Base-by-base conservation (phyloP, 2,888 invertebrate species). In the Drosophila diplacantha region DNA sequence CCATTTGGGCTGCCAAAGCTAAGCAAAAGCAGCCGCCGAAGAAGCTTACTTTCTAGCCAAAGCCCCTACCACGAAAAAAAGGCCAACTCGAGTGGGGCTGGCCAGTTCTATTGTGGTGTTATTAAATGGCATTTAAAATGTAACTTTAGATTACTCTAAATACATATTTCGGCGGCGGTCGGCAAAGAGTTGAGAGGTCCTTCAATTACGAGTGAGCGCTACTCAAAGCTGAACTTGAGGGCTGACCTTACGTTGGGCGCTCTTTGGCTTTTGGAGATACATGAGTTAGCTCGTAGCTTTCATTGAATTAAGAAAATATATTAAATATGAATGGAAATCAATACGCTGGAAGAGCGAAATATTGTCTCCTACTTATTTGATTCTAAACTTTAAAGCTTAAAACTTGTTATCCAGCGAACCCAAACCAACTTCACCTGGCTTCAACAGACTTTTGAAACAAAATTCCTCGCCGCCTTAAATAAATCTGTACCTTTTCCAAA, bases 61-160 rank as follows among this genome's bases (percentile, higher is more conserved):
- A 26, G 16, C 20, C 14, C 29, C 31, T 9, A 8, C 22, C 26
- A 3, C n/a, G 8, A 14, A 14, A 29, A 35, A 43, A 26, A 32
- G 39, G 57, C n/a, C 37, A 50, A 16, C 24, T 65, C 56, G 57
- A 66, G 63, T 50, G 70, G 56, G 59, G 51, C 46, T 20, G 67
- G 50, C 58, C 66, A 78, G 74, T 75, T 75, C 81, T 74, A 75
- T 79, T 79, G 78, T 79, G 78, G 78, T 74, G 66, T 71, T 78
- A 70, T 79, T 81, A 81, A 79, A 78, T 72, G 78, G 71, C 74
- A 72, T 79, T 81, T 72, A 74, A 78, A 78, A 66, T 75, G 73
- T 69, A 60, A 66, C 74, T 71, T 75, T 71, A 78, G 74, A 78
- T 81, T 69, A 77, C 78, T 72, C 47, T 14, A 65, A 72, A 63